Base-by-base conservation (phyloP, 2,797 vertebrate genomes). In the Bryconaethiops microstoma region DNA sequence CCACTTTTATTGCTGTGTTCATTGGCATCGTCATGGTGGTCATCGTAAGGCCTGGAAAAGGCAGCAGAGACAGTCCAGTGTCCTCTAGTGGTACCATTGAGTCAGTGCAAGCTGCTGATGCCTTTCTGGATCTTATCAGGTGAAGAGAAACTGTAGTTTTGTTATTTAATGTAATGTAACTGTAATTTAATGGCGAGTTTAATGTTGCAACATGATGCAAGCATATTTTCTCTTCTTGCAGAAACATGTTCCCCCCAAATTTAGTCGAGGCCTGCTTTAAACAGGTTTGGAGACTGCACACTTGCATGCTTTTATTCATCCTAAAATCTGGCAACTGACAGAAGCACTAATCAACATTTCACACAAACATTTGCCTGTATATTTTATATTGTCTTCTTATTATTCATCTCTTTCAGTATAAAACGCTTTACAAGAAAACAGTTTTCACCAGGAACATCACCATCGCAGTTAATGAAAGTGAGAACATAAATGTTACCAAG, bases 181-280 rank as follows among this genome's bases (percentile, higher is more conserved):
- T 35, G 4, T 76, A 52, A 42, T 40, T 74, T 70, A 10, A 17
- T 21, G 35, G 16, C 35, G 8, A 45, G 13, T 65, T 69, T 65
- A 5, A 48, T 65, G 25, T 42, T 77, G 21, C 45, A 17, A 72
- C 19, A 25, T 75, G 7, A n/a, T 64, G 0, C 12, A 21, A 17
- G 4, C 35, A 48, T 21, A 55, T 68, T 25, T 17, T 68, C 55
- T 82, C 1, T 79, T 76, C 7, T 69, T 88, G 76, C 90, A 99
- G 97, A 92, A 99, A 99, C 89, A 99, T 99, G 97, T 98, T 99
- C 89, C 98, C 98, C 0, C 96, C 97, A 54, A 99, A 99, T 91
- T 93, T 99, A 77, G 95, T 99, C 75, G 97, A 99, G 91, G 97
- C 97, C 68, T 99, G 97, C 92, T 99, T 99, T 91, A 97, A 96